These are phyloP conservation scores for Peromyscus polionotus DNA, from an alignment of 2,113 vertebrate genomes.

Conservation along the genomic window DNA sequence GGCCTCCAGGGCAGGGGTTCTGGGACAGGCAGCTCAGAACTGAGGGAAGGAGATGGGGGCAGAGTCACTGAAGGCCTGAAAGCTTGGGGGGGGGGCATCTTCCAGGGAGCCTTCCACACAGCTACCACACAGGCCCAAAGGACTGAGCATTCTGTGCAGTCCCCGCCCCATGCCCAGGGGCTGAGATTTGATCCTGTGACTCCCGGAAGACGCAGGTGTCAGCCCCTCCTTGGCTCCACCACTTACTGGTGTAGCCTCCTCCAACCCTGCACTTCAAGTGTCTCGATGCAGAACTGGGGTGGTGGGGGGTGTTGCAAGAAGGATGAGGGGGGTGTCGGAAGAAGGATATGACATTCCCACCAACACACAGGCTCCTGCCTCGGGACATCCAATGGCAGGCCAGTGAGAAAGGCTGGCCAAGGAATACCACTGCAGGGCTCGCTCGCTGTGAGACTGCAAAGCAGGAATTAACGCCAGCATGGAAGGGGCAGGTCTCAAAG, in stretches of 20 bases:
- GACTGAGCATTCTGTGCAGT: rapidly evolving
- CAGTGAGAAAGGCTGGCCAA: background rate
- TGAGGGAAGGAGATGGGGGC: background rate
- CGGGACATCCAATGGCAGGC: background rate
- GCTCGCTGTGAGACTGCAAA: background rate
- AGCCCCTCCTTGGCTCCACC: background rate
- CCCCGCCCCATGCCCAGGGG: background rate
- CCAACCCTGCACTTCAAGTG: rapidly evolving
- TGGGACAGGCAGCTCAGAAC: background rate
- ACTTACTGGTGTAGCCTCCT: background rate
- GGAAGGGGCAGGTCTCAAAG: no score
- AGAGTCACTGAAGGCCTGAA: background rate
- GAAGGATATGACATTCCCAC: no score
- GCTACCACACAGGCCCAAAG: no score
- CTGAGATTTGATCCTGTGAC: no score
- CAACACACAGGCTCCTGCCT: background rate
- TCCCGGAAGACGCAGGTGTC: background rate
- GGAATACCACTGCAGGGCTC: background rate
- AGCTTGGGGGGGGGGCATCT: background rate
- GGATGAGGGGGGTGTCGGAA: background rate
- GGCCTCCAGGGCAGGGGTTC: no score
- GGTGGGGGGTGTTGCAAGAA: background rate
- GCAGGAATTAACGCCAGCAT: background rate
- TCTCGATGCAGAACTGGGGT: background rate
- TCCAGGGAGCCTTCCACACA: background rate